These are phyloP conservation scores for Julus scanicus DNA, from an alignment of 2,888 invertebrate species.

Conservation along the genomic window DNA sequence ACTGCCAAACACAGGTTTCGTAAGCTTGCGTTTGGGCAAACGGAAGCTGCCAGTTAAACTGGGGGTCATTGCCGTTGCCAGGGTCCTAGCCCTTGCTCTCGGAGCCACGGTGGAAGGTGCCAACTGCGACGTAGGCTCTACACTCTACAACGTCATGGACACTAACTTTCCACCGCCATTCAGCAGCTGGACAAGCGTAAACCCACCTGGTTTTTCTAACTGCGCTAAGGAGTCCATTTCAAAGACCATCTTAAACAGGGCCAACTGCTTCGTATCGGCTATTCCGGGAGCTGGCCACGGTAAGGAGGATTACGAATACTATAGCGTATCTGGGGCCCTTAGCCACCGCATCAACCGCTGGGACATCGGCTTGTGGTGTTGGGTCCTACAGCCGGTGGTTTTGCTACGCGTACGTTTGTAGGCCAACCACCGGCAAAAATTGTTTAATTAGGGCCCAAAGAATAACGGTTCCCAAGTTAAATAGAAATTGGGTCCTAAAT, in stretches of 20 bases:
- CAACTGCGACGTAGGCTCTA: background rate
- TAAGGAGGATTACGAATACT: background rate
- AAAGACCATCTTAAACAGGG: background rate
- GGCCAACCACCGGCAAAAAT: too few relatives aligned
- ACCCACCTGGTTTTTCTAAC: background rate
- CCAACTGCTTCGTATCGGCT: background rate
- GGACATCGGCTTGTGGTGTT: too few relatives aligned
- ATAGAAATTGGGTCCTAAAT: too few relatives aligned
- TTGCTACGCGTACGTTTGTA: too few relatives aligned
- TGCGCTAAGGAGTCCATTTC: background rate
- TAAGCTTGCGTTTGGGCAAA: background rate
- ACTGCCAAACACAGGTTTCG: background rate
- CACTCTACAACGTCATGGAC: background rate
- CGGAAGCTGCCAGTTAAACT: background rate
- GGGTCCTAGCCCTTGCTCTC: background rate
- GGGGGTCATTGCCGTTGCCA: background rate
- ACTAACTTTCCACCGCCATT: background rate
- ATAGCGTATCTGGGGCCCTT: background rate
- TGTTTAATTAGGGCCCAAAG: too few relatives aligned
- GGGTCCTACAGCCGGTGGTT: too few relatives aligned
- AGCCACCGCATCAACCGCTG: background rate
- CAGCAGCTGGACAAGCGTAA: background rate
- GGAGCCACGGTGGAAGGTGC: background rate
- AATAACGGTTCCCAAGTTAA: too few relatives aligned
- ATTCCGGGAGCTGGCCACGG: background rate